Evolutionary conservation across 2,797 vertebrate species (phyloP), one percentile per base, ranked within the genome.

Genomic region (Oreochromis mossambicus): DNA sequence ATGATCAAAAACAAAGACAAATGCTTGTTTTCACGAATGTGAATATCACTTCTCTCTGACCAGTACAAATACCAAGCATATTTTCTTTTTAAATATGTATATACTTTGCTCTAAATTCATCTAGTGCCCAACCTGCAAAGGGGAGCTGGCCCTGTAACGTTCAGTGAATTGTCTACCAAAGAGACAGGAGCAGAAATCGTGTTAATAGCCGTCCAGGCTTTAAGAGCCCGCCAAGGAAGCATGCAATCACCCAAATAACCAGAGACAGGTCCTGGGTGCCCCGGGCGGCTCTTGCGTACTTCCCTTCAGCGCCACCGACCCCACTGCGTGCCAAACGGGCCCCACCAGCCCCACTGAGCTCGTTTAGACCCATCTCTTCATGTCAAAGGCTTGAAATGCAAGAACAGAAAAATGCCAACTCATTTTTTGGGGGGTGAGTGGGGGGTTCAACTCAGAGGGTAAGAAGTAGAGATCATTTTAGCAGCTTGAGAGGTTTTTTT

Each of bases 161-260:
- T 94, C 85, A 91, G 85, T 82, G 89, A 89, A 96, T 97, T 96
- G 93, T 93, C 85, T 91, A 93, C 82, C 87, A 86, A 89, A 88
- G 89, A 86, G 96, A 97, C 96, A 97, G 96, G 93, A 92, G 90
- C 93, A 95, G 95, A 96, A 98, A 98, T 97, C 95, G 96, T 92
- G 96, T 97, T 98, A 97, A 97, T 97, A 97, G 96, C 95, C 90
- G 92, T 91, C 96, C 94, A 90, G 92, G 92, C 93, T 92, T 90
- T 73, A 91, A 90, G 92, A 93, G 86, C 88, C 92, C 86, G 63
- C 92, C 92, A 94, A 93, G 91, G 90, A 91, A 94, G 89, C 83
- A 87, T 89, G 86, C 95, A 93, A 94, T 96, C 94, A 96, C 93
- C 93, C 96, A 97, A 97, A 97, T 96, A 93, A 80, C 93, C 94